Base-by-base conservation (phyloP, 2,113 vertebrate species). In the Stigmatopora argus region DNA sequence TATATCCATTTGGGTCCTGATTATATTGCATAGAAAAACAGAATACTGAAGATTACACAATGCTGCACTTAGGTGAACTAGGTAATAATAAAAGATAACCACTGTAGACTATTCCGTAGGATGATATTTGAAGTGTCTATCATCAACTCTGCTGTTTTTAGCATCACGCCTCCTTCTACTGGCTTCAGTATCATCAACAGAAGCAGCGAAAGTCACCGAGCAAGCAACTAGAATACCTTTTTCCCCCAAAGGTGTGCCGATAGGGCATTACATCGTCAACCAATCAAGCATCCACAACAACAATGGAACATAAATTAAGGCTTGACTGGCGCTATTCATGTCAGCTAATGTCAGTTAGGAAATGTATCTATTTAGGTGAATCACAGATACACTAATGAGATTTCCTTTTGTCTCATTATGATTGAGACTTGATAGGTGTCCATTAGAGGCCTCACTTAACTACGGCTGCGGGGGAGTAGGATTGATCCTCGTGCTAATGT, bases 331-430 rank as follows among this genome's bases (percentile, higher is more conserved):
- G 77, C 69, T 69, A 86, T 88, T 79, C 78, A 70, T 88, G 81
- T 77, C 66, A 1, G 85, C 87, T 85, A 85, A 70, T 88, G 81
- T 77, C 66, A 1, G 85, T 88, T 85, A 85, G 80, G 73, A 78
- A 72, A 77, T 70, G 82, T 71, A 83, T 88, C 78, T 55, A 62
- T 78, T 88, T 86, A 85, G 66, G 66, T 18, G 71, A 84, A 85
- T 76, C 82, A 77, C 70, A 41, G 77, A 79, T 46, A 71, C 70
- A 64, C 31, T 83, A 85, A 87, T 77, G 79, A 1, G 44, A 89
- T 89, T 89, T 87, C 69, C 83, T 70, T 82, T 81, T 65, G 85
- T 86, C 76, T 89, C 81, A 88, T 89, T 82, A 87, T 85, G 87
- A 88, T 83, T 74, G 82, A 89, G 79, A 23, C 74, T 69, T 87